Evolutionary conservation across 2,888 invertebrate species (phyloP).

Genomic region (Netelia inedita): DNA sequence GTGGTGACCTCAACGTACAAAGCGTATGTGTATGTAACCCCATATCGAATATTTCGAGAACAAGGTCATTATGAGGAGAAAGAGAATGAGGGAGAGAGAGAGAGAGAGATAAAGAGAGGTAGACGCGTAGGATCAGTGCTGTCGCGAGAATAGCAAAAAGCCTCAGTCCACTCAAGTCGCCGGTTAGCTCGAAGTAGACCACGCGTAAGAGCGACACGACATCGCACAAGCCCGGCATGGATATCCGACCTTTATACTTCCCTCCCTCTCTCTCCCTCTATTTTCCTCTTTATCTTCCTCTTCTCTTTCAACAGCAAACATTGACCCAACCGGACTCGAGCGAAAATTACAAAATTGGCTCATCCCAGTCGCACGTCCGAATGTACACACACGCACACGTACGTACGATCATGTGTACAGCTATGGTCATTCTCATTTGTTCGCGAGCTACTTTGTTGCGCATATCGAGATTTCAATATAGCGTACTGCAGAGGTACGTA

Average conservation of each 20-base stretch:
- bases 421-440: slow-evolving; percentile 39
- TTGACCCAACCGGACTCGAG: slow-evolving; percentile 58
- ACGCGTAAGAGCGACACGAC: slow-evolving; percentile 38
- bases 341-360: slow-evolving; percentile 65
- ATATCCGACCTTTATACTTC: slow-evolving; percentile 45
- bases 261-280: slow-evolving; percentile 2
- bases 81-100: background rate
- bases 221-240: slow-evolving; percentile 44
- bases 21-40: background rate
- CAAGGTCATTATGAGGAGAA: background rate
- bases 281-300: slow-evolving; percentile 29
- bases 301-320: slow-evolving; percentile 53
- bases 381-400: background rate
- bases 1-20: background rate
- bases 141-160: slow-evolving; percentile 35
- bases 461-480: slow-evolving; percentile 22
- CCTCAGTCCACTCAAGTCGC: slow-evolving; percentile 53
- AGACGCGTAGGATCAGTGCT: slow-evolving; percentile 2
- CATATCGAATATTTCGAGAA: background rate
- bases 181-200: slow-evolving; percentile 6
- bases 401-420: slow-evolving; percentile 20
- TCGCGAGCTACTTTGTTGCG: slow-evolving; percentile 3
- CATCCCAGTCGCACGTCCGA: slow-evolving; percentile 48
- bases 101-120: background rate
- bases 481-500: background rate